Conservation (phyloP, 37 sponge, comb jelly and placozoan species). For the Theonella swinhoei region DNA sequence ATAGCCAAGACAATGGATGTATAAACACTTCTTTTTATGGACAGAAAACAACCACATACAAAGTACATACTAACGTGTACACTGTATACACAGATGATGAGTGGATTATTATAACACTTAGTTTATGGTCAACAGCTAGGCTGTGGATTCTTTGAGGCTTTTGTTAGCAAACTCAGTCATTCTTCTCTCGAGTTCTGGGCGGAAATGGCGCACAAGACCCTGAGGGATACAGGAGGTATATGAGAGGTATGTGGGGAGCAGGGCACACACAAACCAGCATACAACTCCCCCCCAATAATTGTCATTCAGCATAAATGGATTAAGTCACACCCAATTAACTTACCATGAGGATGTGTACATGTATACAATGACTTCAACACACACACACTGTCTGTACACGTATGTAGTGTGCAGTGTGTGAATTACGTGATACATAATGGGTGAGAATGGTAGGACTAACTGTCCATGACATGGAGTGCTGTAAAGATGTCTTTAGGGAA, state of each 20-base stretch:
- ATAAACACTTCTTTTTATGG: neutral
- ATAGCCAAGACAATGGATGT: no score
- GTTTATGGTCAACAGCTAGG: neutral
- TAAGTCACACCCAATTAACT: no score
- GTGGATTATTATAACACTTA: neutral
- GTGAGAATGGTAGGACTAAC: no score
- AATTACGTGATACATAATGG: no score
- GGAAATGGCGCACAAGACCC: neutral
- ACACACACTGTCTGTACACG: no score
- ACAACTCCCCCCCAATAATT: neutral
- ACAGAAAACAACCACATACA: neutral
- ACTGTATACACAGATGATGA: neutral
- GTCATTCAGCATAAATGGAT: no score
- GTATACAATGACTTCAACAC: no score
- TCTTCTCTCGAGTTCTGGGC: neutral
- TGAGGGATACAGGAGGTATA: conserved; percentile 11
- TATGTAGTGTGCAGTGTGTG: no score
- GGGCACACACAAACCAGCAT: neutral
- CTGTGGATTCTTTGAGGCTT: conserved; percentile 5
- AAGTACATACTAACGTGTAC: neutral
- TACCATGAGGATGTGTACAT: no score
- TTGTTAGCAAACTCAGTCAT: conserved; percentile 22
- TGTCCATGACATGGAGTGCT: no score
- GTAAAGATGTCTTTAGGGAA: no score
- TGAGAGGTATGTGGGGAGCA: neutral